phyloP scores from a whole-genome alignment of 2,797 vertebrate genomes.

The Streptopelia turtur region DNA sequence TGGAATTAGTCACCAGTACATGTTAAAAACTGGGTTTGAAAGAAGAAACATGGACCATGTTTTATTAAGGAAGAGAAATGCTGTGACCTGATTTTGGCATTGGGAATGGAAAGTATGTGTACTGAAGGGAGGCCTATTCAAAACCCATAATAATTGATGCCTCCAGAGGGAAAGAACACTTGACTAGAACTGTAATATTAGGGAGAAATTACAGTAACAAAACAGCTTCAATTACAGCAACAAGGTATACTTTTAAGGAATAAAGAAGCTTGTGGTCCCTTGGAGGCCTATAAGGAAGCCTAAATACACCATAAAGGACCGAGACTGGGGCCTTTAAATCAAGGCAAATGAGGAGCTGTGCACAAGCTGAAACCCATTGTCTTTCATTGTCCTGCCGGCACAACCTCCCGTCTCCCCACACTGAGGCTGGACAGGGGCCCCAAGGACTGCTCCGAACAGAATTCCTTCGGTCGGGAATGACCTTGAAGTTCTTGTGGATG shows the following conservation, averaged over 20 bases:
- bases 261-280: constrained; percentile 52
- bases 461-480: background rate
- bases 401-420: background rate
- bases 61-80: background rate
- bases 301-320: constrained; percentile 66
- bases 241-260: constrained; percentile 59
- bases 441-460: background rate
- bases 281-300: constrained; percentile 67
- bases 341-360: constrained; percentile 36
- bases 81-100: constrained; percentile 30
- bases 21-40: background rate
- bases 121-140: constrained; percentile 25
- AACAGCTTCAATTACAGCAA: constrained; percentile 65
- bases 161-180: constrained; percentile 60
- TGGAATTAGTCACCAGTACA: background rate
- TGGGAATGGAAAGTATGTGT: background rate
- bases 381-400: constrained; percentile 24
- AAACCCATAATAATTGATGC: constrained; percentile 57
- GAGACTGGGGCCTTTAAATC: constrained; percentile 69
- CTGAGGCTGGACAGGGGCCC: background rate
- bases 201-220: constrained; percentile 69
- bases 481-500: background rate
- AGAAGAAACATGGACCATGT: background rate
- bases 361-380: constrained; percentile 46
- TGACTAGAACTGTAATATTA: constrained; percentile 64